phyloP scores from a whole-genome alignment of 2,113 vertebrate genomes.

The Paraplagusia blochii region DNA sequence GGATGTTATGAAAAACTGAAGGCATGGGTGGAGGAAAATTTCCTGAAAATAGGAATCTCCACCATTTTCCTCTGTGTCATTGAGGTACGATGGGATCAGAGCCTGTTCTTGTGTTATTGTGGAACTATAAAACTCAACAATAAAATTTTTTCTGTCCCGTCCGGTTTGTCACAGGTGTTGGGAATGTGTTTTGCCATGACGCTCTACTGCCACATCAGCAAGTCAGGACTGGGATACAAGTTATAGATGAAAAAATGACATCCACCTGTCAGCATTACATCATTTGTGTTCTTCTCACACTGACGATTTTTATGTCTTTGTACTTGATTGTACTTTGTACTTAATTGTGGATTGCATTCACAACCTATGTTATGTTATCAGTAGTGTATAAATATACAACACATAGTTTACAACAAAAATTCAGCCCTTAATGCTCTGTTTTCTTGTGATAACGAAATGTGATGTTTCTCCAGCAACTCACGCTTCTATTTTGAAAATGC shows the following conservation, averaged over 20 bases:
- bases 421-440: too few species aligned
- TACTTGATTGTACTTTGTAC: too few species aligned
- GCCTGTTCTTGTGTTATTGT: neutral
- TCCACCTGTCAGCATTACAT: too few species aligned
- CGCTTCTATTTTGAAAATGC: too few species aligned
- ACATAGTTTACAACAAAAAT: too few species aligned
- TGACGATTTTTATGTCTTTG: too few species aligned
- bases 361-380: too few species aligned
- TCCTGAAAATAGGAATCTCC: slow-evolving; percentile 65
- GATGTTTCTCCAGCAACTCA: too few species aligned
- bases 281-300: too few species aligned
- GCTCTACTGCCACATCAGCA: slow-evolving; percentile 78
- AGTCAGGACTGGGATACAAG: slow-evolving; percentile 75
- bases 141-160: neutral
- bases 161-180: slow-evolving; percentile 66
- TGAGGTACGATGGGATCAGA: slow-evolving; percentile 61
- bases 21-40: slow-evolving; percentile 52
- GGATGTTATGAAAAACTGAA: slow-evolving; percentile 53
- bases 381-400: too few species aligned
- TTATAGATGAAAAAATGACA: slow-evolving; percentile 27
- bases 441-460: too few species aligned
- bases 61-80: slow-evolving; percentile 74
- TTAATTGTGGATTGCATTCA: too few species aligned
- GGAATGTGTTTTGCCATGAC: slow-evolving; percentile 82
- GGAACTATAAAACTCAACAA: neutral